These are phyloP conservation scores for Mongoloraphidia duomilia DNA, from an alignment of 2,888 invertebrate species.

Conservation along the genomic window DNA sequence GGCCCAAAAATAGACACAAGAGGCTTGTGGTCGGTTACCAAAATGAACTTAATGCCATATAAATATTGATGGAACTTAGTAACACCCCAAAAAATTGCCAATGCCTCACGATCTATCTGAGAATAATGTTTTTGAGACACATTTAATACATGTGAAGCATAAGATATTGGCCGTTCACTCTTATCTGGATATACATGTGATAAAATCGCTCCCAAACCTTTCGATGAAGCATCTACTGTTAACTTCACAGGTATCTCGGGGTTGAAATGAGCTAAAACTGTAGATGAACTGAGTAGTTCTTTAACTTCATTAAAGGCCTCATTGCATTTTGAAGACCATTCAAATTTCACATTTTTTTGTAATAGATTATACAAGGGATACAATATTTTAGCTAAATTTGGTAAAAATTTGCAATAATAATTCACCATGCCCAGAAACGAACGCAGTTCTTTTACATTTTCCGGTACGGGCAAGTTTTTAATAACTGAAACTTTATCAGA, in stretches of 20 bases:
- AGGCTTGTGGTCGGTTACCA: conserved; percentile 2
- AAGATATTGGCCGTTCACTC: conserved; percentile 8
- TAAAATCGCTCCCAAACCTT: not conserved
- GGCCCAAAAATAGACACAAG: not conserved
- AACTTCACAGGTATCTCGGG: not conserved
- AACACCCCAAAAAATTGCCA: conserved; percentile 1
- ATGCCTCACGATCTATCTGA: conserved; percentile 9
- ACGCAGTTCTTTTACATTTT: not conserved
- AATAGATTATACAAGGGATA: not conserved
- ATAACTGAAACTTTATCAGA: no score
- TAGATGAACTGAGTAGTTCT: not conserved
- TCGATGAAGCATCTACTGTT: conserved; percentile 4
- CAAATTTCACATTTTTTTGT: not conserved
- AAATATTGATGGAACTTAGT: not conserved
- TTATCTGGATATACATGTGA: not conserved
- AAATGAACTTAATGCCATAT: not conserved
- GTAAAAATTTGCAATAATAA: not conserved
- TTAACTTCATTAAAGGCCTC: not conserved
- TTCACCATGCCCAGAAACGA: not conserved
- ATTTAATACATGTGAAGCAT: conserved; percentile 9
- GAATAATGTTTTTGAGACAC: conserved; percentile 7
- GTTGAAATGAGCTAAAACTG: not conserved
- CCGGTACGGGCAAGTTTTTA: no score
- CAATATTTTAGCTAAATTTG: not conserved
- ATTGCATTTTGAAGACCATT: not conserved